phyloP scores from a whole-genome alignment of 2,797 vertebrate species.

The Menidia menidia region DNA sequence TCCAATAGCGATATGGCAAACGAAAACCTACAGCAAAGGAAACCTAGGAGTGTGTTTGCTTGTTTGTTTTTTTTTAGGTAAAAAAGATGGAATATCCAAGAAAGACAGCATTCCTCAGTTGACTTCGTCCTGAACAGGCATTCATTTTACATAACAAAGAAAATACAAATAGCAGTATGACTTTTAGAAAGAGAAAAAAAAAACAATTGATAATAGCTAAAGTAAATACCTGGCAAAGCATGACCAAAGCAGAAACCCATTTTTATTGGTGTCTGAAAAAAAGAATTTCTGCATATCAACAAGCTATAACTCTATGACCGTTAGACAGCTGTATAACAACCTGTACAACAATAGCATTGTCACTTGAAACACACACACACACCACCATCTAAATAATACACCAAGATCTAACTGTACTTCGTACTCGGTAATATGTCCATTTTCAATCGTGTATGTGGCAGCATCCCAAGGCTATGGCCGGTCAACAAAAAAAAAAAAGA shows the following conservation, averaged over 20 bases:
- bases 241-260: too few relatives aligned
- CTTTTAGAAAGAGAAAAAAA: background rate
- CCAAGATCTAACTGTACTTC: background rate
- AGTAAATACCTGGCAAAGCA: too few relatives aligned
- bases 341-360: too few relatives aligned
- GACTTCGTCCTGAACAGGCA: background rate
- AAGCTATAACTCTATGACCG: background rate
- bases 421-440: background rate
- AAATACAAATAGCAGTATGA: background rate
- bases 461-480: constrained; percentile 38
- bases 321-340: too few relatives aligned
- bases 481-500: constrained; percentile 21
- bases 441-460: constrained; percentile 45
- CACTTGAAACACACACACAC: background rate
- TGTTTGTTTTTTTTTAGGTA: too few relatives aligned
- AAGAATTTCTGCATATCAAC: background rate
- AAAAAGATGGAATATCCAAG: background rate
- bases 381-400: background rate
- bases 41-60: background rate
- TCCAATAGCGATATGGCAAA: background rate
- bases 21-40: too few relatives aligned
- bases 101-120: background rate
- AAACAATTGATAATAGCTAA: background rate
- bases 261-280: too few relatives aligned
- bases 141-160: background rate